Percentiles rank a stretch among this genome's conserved stretches.
These are phyloP conservation scores for Spermophilus dauricus DNA, from an alignment of 2,113 vertebrate genomes.

Conservation along the genomic window DNA sequence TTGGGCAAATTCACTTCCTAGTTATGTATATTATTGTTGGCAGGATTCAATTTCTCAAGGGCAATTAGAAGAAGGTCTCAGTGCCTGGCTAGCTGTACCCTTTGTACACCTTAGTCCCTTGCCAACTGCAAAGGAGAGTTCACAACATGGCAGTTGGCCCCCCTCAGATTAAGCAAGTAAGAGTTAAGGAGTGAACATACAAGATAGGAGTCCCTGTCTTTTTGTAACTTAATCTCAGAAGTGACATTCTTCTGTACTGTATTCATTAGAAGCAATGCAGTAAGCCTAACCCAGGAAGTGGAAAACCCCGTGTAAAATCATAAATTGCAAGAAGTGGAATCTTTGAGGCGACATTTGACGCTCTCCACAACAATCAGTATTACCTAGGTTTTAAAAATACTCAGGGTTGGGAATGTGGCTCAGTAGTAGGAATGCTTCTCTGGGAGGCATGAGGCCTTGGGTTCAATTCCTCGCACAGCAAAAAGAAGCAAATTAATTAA, in stretches of 20 bases:
- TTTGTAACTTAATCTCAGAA: background rate
- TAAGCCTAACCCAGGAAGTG: background rate
- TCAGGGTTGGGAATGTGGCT: too few relatives aligned
- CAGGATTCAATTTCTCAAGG: background rate
- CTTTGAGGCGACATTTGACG: background rate
- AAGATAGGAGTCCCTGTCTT: background rate
- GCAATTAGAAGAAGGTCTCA: background rate
- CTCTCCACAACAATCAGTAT: background rate
- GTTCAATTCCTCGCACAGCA: too few relatives aligned
- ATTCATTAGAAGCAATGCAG: background rate
- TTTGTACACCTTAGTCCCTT: background rate
- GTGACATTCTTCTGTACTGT: background rate
- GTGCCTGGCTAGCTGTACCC: background rate
- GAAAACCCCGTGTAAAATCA: background rate
- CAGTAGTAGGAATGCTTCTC: too few relatives aligned
- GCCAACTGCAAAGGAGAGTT: background rate
- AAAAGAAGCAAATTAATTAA: too few relatives aligned
- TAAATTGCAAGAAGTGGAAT: background rate
- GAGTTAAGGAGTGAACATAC: fast-evolving
- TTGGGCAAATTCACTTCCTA: fast-evolving
- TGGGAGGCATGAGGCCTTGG: too few relatives aligned
- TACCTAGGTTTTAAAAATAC: background rate
- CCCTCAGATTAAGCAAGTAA: background rate
- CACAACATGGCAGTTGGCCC: too few relatives aligned
- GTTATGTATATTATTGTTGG: background rate